Base-by-base conservation (phyloP, 2,888 invertebrate species). In the Drosophila neotestacea region DNA sequence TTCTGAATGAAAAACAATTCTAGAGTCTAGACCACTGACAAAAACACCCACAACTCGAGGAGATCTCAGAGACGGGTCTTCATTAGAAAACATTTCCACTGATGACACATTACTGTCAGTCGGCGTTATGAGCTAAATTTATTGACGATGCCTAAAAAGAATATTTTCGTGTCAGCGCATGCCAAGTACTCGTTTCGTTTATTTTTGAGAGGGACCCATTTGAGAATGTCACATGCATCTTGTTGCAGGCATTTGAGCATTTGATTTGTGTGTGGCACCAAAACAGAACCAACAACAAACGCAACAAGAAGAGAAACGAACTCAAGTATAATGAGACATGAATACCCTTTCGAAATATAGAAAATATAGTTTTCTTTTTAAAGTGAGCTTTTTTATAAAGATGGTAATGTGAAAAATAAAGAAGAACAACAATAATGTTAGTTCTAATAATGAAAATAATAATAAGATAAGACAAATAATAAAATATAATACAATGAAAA, bases 101-200 rank as follows among this genome's bases (percentile, higher is more conserved):
- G 86, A 83, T 84, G 84, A 88, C 88, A 88, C 84, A 88, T 84
- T 86, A 84, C 73, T 84, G 84, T 84, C 84, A 84, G 69, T 73
- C 70, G 73, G 79, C 75, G 76, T 88, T 84, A 85, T 81, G 84
- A 76, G 76, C 88, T 78, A 84, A 84, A 84, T 84, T 84, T 84
- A 84, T 84, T 88, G 88, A 83, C 81, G 88, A 32, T 60, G 71
- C 65, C 51, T 27, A 70, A 58, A 81, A 59, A 69, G 76, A 85
- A 88, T 80, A 80, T 88, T 73, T 85, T 83, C 77, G 76, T 84
- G 84, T 76, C 83, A 70, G 75, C 86, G 88, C 88, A 84, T 88
- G 86, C 81, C 77, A 84, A 82, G 41, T 73, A 61, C 60, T 39
- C 76, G 60, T 70, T 58, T 44, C 32, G 50, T 51, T 51, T 42